phyloP scores from a whole-genome alignment of 2,797 vertebrate genomes.

The Telmatherina bonti region DNA sequence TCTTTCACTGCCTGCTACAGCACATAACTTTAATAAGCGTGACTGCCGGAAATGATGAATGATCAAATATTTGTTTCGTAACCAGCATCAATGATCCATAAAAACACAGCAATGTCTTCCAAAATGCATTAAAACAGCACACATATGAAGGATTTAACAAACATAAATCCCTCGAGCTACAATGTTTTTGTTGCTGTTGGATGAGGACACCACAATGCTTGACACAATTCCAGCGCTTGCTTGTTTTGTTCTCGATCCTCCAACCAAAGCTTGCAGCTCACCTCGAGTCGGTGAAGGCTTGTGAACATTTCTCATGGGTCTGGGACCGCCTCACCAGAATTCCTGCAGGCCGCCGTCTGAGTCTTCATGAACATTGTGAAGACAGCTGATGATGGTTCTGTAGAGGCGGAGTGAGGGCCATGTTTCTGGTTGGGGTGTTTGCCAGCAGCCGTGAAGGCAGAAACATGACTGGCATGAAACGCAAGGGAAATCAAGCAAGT shows the following conservation, averaged over 20 bases:
- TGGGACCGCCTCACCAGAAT: constrained; percentile 39
- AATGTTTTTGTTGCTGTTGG: background rate
- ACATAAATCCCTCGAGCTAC: constrained; percentile 13
- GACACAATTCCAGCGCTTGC: constrained; percentile 36
- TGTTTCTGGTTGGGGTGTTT: constrained; percentile 26
- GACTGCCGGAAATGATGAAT: background rate
- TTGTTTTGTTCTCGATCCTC: constrained; percentile 24
- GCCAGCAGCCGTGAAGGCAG: constrained; percentile 32
- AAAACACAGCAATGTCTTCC: constrained; percentile 7
- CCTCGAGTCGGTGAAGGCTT: constrained; percentile 29
- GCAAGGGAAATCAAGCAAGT: constrained; percentile 59
- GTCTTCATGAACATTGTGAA: constrained; percentile 24
- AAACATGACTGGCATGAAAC: constrained; percentile 49
- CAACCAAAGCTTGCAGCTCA: constrained; percentile 50
- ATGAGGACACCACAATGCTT: constrained; percentile 34
- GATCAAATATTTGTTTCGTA: background rate
- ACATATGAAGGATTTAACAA: background rate
- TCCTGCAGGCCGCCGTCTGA: constrained; percentile 33
- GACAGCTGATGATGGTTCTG: constrained; percentile 33
- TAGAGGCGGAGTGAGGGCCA: constrained; percentile 26
- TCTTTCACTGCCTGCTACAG: background rate
- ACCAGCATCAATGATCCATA: background rate
- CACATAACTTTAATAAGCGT: background rate
- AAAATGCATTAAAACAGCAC: constrained; percentile 18
- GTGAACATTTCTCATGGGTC: constrained; percentile 28